Conservation (phyloP, 2,888 invertebrate species). For the Hecatera dysodea region DNA sequence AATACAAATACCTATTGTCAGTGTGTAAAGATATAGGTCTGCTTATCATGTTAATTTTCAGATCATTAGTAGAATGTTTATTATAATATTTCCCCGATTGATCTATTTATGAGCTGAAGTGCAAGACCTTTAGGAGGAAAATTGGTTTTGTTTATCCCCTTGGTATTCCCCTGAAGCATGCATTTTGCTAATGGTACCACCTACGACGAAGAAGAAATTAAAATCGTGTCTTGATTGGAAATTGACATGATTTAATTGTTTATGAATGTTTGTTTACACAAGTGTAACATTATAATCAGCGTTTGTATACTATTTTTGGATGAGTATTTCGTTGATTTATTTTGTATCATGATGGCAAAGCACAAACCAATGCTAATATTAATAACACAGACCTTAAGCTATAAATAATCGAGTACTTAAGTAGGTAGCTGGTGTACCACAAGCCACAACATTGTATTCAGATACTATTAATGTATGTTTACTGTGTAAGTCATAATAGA, state of each 20-base stretch:
- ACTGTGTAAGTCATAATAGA: neutral
- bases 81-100: constrained; percentile 19
- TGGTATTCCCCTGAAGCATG: constrained; percentile 28
- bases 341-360: constrained; percentile 11
- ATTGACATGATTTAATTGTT: constrained; percentile 8
- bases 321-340: neutral
- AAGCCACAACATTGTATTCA: constrained; percentile 14
- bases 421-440: neutral
- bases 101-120: constrained; percentile 6
- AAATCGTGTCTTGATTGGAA: neutral
- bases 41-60: constrained; percentile 4
- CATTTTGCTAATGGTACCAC: neutral
- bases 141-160: constrained; percentile 9
- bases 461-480: neutral
- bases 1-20: neutral
- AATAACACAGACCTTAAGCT: neutral
- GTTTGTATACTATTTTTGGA: neutral
- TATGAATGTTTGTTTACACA: neutral
- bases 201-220: neutral
- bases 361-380: neutral
- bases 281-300: neutral
- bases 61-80: constrained; percentile 21
- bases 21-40: neutral
- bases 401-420: neutral
- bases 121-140: constrained; percentile 40